Base-by-base conservation (phyloP, 2,888 invertebrate species). In the Lypha dubia region DNA sequence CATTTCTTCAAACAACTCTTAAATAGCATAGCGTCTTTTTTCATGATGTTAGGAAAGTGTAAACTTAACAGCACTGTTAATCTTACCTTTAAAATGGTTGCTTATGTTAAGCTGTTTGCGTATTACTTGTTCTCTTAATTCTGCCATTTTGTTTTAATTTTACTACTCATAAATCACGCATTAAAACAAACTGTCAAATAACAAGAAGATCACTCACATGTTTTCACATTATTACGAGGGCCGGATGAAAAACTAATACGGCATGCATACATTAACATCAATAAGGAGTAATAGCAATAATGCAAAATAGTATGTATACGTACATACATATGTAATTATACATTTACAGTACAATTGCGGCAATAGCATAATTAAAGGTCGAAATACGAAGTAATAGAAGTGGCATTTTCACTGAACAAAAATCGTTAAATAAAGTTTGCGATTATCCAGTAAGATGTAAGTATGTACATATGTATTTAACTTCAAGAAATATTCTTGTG, bases 141-240 rank as follows among this genome's bases (percentile, higher is more conserved):
- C 56, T 32, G 13, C 46, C 51, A 70, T 56, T 77, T 81, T 77
- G 62, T 79, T 81, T 81, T 77, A 58, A 68, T 41, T 56, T 17
- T 49, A 6, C 46, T 70, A 63, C 11, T n/a, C 38, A 60, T 46
- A 79, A 81, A 84, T 56, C 65, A 81, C 74, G 77, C 77, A 58
- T 63, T 7, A 60, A 84, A 84, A 46, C 11, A 60, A 81, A 81
- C 77, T 75, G 84, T 84, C 84, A 84, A 84, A 84, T 41, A 70
- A 58, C 46, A 28, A 76, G 51, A 53, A 38, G 76, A 76, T 80
- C 84, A 67, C 75, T 75, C 79, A 80, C 67, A 80, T 80, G 80
- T 35, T 73, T 80, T 84, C 75, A 76, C 76, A 71, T 32, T 65
- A 28, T 1, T 32, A 53, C 60, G 60, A 58, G 38, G 70, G 28